Evolutionary conservation across 2,113 vertebrate genomes (phyloP).

Genomic region (Lota lota): DNA sequence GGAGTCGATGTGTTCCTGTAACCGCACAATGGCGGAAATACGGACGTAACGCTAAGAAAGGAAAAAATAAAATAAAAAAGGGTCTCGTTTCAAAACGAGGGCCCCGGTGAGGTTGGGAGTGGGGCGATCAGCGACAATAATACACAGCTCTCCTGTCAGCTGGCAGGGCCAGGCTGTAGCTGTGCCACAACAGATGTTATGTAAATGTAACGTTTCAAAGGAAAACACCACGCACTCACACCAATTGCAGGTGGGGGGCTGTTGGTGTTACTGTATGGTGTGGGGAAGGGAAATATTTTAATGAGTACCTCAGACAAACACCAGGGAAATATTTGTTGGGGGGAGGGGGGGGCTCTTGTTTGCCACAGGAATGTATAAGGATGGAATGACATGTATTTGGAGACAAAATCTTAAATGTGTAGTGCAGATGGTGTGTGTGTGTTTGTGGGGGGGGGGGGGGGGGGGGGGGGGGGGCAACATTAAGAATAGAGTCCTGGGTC

Average conservation of each 20-base stretch:
- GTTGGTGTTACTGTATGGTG: not conserved
- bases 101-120: too few relatives aligned
- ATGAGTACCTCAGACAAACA: slow-evolving; percentile 2
- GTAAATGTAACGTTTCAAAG: slow-evolving; percentile 36
- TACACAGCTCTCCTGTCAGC: too few relatives aligned
- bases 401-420: slow-evolving; percentile 22
- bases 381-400: slow-evolving; percentile 30
- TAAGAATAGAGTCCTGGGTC: too few relatives aligned
- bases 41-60: too few relatives aligned
- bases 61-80: too few relatives aligned
- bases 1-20: too few relatives aligned
- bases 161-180: not conserved
- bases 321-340: slow-evolving; percentile 22
- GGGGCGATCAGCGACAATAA: too few relatives aligned
- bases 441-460: too few relatives aligned
- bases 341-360: slow-evolving; percentile 14
- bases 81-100: too few relatives aligned
- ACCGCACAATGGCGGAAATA: too few relatives aligned
- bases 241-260: slow-evolving; percentile 8
- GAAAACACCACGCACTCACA: slow-evolving; percentile 16
- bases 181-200: slow-evolving; percentile 63
- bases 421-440: slow-evolving; percentile 28
- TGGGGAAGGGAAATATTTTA: too few relatives aligned
- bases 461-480: too few relatives aligned
- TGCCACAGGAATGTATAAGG: slow-evolving; percentile 22